Evolutionary conservation across 92 coral and sea anemone species (phyloP).

Genomic region (Paramuricea clavata): DNA sequence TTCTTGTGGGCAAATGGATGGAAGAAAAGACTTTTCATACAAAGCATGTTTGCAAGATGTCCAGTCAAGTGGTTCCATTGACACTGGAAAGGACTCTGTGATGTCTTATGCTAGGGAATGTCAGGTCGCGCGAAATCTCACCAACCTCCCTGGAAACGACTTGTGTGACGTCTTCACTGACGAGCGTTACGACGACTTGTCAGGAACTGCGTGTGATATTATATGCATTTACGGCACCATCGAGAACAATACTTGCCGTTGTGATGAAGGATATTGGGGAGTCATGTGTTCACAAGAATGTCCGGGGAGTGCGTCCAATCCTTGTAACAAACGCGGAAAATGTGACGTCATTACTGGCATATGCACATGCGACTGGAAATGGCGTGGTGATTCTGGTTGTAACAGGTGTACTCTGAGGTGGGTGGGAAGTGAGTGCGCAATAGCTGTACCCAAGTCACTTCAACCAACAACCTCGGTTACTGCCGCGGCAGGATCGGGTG

Average conservation of each 20-base stretch:
- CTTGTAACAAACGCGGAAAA: constrained; percentile 90
- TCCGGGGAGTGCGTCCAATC: constrained; percentile 90
- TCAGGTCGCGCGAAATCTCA: constrained; percentile 85
- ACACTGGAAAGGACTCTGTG: constrained; percentile 77
- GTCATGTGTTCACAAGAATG: constrained; percentile 83
- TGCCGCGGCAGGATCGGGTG: constrained; percentile 79
- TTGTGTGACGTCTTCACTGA: constrained; percentile 83
- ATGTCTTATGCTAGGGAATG: constrained; percentile 84
- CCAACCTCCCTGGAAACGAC: constrained; percentile 83
- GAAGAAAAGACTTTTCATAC: constrained; percentile 78
- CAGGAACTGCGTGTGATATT: constrained; percentile 77
- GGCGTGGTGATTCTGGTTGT: constrained; percentile 85
- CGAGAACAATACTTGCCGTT: constrained; percentile 67
- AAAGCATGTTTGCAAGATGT: constrained; percentile 86
- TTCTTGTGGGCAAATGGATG: constrained; percentile 78
- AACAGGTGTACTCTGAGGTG: constrained; percentile 83
- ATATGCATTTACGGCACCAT: constrained; percentile 79
- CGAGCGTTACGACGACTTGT: constrained; percentile 88
- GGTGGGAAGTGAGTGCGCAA: constrained; percentile 85
- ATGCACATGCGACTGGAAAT: constrained; percentile 82
- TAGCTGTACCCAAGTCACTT: constrained; percentile 69
- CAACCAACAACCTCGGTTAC: constrained; percentile 51
- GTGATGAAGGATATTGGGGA: constrained; percentile 98
- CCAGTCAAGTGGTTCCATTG: constrained; percentile 68
- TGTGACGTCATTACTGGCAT: constrained; percentile 81